These are phyloP conservation scores for Heliconius hewitsoni DNA, from an alignment of 1,140 invertebrate genomes.

Conservation along the genomic window DNA sequence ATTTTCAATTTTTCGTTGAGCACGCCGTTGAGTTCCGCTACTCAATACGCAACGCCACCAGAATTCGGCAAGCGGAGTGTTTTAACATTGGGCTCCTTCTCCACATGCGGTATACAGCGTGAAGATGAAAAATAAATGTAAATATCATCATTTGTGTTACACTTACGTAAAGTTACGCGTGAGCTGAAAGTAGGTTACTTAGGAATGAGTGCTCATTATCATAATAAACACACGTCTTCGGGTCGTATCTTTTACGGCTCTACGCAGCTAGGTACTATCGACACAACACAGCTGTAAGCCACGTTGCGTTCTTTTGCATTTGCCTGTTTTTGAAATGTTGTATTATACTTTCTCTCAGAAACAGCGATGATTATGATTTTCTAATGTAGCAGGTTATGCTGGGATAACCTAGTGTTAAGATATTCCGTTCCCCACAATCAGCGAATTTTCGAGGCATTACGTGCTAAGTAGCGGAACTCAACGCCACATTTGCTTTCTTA, in stretches of 20 bases:
- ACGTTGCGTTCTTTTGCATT: background rate
- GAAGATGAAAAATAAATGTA: too few species aligned
- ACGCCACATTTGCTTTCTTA: background rate
- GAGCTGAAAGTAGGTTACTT: constrained; percentile 7
- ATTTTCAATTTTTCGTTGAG: too few species aligned
- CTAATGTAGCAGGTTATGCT: too few species aligned
- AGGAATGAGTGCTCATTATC: constrained; percentile 10
- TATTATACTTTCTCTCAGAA: too few species aligned
- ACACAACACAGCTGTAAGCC: background rate
- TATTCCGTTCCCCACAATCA: too few species aligned
- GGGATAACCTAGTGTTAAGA: too few species aligned
- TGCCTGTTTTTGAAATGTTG: background rate
- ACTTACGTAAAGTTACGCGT: background rate
- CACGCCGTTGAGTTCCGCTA: too few species aligned
- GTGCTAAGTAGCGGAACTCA: background rate
- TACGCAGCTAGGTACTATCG: background rate
- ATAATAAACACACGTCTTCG: constrained; percentile 6
- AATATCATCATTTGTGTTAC: background rate
- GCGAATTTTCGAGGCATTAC: background rate
- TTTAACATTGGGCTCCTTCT: too few species aligned
- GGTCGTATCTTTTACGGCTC: constrained; percentile 9
- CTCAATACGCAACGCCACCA: too few species aligned
- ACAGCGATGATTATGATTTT: too few species aligned
- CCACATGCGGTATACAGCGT: too few species aligned
- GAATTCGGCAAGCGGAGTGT: too few species aligned